A percentile compares a stretch with the other conserved stretches of the same genome.
Conservation (phyloP, 1,140 invertebrate species). For the Papilio polytes region DNA sequence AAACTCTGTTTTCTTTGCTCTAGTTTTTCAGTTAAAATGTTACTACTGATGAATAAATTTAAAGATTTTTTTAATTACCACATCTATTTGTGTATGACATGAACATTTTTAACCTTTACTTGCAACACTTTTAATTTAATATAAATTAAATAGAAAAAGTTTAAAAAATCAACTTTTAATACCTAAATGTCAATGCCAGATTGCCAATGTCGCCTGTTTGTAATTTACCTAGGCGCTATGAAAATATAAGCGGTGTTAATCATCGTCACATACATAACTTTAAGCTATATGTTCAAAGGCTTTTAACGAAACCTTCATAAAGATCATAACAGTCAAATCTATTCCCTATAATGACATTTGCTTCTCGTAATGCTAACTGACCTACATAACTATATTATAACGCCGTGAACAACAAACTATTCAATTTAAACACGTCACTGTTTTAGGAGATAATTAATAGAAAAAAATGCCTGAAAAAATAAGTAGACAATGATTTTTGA, state of each 20-base stretch:
- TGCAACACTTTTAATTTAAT: not conserved
- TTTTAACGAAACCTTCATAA: not conserved
- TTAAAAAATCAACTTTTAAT: not conserved
- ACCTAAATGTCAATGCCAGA: too few species aligned
- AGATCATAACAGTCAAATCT: not conserved
- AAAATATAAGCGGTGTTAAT: not conserved
- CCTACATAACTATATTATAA: conserved; percentile 54
- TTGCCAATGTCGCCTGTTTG: too few species aligned
- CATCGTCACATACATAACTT: not conserved
- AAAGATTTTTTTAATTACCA: not conserved
- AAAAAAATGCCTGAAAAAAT: not conserved
- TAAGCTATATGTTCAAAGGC: not conserved
- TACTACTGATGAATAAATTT: conserved; percentile 7
- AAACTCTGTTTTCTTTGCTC: conserved; percentile 31
- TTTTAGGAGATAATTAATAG: not conserved
- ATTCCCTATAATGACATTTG: not conserved
- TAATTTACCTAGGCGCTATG: too few species aligned
- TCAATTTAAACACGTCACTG: conserved; percentile 29
- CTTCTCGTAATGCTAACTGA: conserved; percentile 31
- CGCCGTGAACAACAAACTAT: conserved; percentile 48
- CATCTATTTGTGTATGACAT: not conserved
- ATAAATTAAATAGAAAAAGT: not conserved
- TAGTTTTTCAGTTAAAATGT: conserved; percentile 28
- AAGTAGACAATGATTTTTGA: not conserved
- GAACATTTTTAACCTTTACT: not conserved